These are phyloP conservation scores for Cephus sareptanus DNA, from an alignment of 2,888 invertebrate species.

Conservation along the genomic window DNA sequence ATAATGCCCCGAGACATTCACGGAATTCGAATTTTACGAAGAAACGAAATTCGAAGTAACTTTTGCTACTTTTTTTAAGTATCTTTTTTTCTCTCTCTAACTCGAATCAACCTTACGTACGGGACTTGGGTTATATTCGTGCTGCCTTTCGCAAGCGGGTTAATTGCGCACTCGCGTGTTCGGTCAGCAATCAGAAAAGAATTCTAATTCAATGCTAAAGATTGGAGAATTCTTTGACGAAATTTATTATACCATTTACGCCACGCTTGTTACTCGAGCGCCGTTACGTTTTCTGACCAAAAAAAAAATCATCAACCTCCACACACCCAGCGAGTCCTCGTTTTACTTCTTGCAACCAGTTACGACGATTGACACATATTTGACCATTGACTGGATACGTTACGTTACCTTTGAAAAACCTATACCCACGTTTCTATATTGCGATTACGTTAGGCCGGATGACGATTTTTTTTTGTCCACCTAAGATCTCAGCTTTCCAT, in stretches of 20 bases:
- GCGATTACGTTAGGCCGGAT: neutral
- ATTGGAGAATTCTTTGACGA: neutral
- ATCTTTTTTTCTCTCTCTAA: neutral
- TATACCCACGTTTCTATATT: neutral
- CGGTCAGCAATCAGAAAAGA: neutral
- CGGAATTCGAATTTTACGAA: neutral
- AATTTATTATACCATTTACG: neutral
- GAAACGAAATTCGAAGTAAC: neutral
- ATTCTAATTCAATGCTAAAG: neutral
- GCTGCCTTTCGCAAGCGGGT: neutral
- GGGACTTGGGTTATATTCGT: neutral
- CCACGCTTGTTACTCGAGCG: neutral
- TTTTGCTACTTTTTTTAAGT: neutral
- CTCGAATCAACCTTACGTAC: neutral
- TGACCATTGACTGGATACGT: neutral
- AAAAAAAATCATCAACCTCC: neutral
- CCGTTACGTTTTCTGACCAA: neutral
- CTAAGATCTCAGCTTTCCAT: neutral
- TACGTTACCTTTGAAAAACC: neutral
- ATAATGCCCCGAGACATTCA: neutral
- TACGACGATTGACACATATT: neutral
- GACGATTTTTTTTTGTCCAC: neutral
- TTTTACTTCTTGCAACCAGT: neutral
- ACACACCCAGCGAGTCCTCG: neutral
- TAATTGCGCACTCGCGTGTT: slow-evolving; percentile 6